A percentile compares a stretch with the other conserved stretches of the same genome.
Evolutionary conservation across 2,888 invertebrate genomes (phyloP).

Genomic region (Petrophora chlorosata): DNA sequence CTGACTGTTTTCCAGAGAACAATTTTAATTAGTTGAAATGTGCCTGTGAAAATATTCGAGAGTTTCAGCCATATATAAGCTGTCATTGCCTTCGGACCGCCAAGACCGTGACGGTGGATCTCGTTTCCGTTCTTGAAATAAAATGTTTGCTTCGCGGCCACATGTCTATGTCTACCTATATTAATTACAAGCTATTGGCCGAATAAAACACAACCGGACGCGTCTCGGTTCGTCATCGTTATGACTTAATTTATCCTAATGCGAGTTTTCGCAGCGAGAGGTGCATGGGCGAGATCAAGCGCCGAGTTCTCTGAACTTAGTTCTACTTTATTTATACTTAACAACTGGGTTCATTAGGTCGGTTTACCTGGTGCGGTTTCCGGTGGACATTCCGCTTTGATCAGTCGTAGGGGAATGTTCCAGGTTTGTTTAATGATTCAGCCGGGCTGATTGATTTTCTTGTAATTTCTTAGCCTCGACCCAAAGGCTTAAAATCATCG

Average conservation of each 20-base stretch:
- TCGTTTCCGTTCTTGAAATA: constrained; percentile 47
- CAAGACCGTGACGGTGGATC: constrained; percentile 40
- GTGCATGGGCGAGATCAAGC: constrained; percentile 36
- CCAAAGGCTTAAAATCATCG: no score
- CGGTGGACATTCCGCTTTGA: constrained; percentile 63
- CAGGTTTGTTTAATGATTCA: no score
- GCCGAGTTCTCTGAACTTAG: constrained; percentile 31
- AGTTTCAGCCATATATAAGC: constrained; percentile 30
- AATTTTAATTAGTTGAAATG: constrained; percentile 62
- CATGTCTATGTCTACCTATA: constrained; percentile 40
- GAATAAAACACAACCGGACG: constrained; percentile 55
- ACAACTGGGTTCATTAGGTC: constrained; percentile 51
- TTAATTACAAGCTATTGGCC: constrained; percentile 52
- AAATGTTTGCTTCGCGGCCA: constrained; percentile 41
- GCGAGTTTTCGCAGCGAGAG: constrained; percentile 52
- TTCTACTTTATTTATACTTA: constrained; percentile 7
- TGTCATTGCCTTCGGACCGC: constrained; percentile 37
- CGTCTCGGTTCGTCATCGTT: constrained; percentile 51
- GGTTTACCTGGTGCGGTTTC: constrained; percentile 73
- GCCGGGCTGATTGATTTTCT: not conserved
- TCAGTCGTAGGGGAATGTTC: constrained; percentile 19
- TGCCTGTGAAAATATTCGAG: constrained; percentile 26
- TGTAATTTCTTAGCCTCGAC: no score
- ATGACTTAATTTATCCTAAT: constrained; percentile 61
- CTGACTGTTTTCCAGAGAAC: constrained; percentile 52